These are phyloP conservation scores for Pocota personata DNA, from an alignment of 2,888 invertebrate genomes.

Conservation along the genomic window DNA sequence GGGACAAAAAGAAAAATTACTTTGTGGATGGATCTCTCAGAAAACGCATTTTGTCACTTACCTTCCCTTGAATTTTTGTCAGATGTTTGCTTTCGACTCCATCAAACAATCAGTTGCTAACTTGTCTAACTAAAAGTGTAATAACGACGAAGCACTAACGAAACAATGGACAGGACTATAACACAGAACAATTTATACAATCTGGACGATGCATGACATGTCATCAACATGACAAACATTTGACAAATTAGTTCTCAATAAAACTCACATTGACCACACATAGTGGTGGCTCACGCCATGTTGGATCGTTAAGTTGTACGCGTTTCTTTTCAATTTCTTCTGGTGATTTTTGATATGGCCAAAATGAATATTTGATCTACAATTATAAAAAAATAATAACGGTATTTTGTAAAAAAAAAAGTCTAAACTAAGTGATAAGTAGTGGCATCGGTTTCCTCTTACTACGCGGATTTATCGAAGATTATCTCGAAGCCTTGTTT, in stretches of 20 bases:
- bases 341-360: slow-evolving; percentile 86
- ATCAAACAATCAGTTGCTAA: too few species aligned
- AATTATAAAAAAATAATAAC: slow-evolving; percentile 76
- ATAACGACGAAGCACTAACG: not conserved
- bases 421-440: not conserved
- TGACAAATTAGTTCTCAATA: slow-evolving; percentile 51
- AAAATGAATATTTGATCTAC: slow-evolving; percentile 88
- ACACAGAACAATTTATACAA: slow-evolving; percentile 24
- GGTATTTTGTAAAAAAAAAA: not conserved
- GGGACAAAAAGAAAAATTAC: too few species aligned
- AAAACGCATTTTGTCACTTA: too few species aligned
- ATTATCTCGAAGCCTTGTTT: not conserved
- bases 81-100: too few species aligned
- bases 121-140: too few species aligned
- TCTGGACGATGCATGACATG: slow-evolving; percentile 25
- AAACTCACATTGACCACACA: slow-evolving; percentile 88
- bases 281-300: slow-evolving; percentile 86
- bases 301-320: slow-evolving; percentile 85
- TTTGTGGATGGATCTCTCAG: too few species aligned
- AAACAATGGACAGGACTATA: not conserved
- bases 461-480: not conserved
- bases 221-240: slow-evolving; percentile 7
- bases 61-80: too few species aligned
- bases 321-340: slow-evolving; percentile 85
- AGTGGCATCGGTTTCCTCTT: not conserved